Base-by-base conservation (phyloP, 2,113 vertebrate genomes). In the Microtus oregoni region DNA sequence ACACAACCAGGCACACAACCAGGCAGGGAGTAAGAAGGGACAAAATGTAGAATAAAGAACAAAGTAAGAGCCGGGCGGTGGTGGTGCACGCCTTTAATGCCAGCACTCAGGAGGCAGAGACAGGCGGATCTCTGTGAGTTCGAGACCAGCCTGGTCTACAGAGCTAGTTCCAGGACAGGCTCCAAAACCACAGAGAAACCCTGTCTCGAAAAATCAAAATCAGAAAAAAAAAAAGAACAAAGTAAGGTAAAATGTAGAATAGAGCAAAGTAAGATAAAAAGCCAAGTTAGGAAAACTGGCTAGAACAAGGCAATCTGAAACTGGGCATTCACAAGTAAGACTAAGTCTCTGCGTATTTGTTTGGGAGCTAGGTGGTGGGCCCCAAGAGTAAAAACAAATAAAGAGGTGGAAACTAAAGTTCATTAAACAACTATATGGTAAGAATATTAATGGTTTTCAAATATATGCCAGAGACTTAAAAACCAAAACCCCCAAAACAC, bases 391-490 rank as follows among this genome's bases (percentile, higher is more conserved):
- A 70, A n/a, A 70, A n/a, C 68, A 70, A 70, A 70, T 35, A 70
- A 70, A 70, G 7, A 70, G 4, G 15, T 58, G 55, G 19, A n/a
- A 35, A n/a, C 65, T 15, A 20, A 17, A n/a, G 83, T 65, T 90
- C 28, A 13, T 68, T 78, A 94, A 41, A 81, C 58, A 75, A 38
- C 15, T 90, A 93, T 47, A 77, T 85, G 68, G 63, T 86, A 77
- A 89, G 3, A 68, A 58, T 92, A 14, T 68, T 88, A 73, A 89
- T 65, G 86, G n/a, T 90, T 93, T 96, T 85, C n/a, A 91, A 89
- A 82, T 92, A 44, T 26, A 68, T 70, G 10, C n/a, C 19, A 92
- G 2, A 38, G 38, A 78, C 52, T 91, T 86, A 20, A 86, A 89
- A 85, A 30, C 10, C 65, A 73, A 90, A 38, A 2, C 9, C 15